Evolutionary conservation across 2,797 vertebrate genomes (phyloP), one percentile per base, ranked within the genome.

Genomic region (Phrynocephalus vlangalii): DNA sequence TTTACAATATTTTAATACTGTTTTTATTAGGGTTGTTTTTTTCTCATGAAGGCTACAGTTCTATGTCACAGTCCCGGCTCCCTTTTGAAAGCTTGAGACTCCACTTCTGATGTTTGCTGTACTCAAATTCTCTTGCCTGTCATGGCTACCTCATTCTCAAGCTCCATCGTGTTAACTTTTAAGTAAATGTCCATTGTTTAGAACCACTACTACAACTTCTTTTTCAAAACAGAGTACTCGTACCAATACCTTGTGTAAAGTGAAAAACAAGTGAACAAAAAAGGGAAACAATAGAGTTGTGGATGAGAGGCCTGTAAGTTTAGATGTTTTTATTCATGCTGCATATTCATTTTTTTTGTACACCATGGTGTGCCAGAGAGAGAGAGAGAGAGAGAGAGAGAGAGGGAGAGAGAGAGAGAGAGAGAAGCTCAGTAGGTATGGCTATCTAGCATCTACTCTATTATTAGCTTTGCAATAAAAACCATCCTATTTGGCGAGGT

Each of bases 401-500:
- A 66, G 38, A 75, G n/a, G 26, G n/a, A 66, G 38, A 75, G 30
- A 3, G 38, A 44, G 38, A 13, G 30, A 33, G 33, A 81, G 28
- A 30, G 44, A 63, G 33, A 73, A 44, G 3, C 38, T 81, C 3
- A 26, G 18, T 10, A n/a, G 24, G 56, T 44, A 86, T 28, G 44
- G n/a, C 63, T 70, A 52, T 86, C 79, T 33, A 50, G 28, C 16
- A 83, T 56, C 28, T 56, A 72, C 15, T 48, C 15, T 13, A 56
- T 24, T 72, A 66, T 44, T 33, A 44, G 44, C 30, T 82, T 68
- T 68, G 84, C 26, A 78, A 67, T 77, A 33, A 84, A 84, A 66
- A 81, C 24, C 48, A 81, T 66, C 10, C 67, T 66, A 16, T 87
- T 72, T 87, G 52, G 71, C 56, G 76, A 67, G 60, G 71, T 33